Conservation (phyloP, 2,797 vertebrate genomes). For the Acanthurus lineatus region DNA sequence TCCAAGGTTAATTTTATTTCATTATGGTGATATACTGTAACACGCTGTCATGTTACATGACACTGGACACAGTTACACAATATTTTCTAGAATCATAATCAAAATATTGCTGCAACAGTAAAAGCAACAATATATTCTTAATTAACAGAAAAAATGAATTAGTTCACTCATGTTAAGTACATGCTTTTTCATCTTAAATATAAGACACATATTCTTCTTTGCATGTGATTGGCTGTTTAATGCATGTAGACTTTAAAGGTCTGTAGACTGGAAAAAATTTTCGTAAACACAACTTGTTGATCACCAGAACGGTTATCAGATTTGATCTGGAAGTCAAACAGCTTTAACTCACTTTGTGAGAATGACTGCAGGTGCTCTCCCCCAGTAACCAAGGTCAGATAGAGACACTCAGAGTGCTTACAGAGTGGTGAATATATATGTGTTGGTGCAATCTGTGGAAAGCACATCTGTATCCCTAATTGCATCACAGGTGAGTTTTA, state of each 20-base stretch:
- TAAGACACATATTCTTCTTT: neutral
- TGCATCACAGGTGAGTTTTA: neutral
- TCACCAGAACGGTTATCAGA: neutral
- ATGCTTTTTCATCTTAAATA: neutral
- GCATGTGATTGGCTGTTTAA: neutral
- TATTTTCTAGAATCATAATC: too few relatives aligned
- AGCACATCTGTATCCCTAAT: neutral
- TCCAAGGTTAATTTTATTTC: too few relatives aligned
- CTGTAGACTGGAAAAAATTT: neutral
- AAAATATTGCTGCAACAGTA: too few relatives aligned
- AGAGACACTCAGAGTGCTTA: neutral
- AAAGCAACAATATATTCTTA: too few relatives aligned
- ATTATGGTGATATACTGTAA: too few relatives aligned
- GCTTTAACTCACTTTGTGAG: slow-evolving; percentile 25
- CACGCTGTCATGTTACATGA: too few relatives aligned
- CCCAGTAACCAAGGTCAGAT: neutral
- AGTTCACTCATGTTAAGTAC: neutral
- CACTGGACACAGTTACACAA: too few relatives aligned
- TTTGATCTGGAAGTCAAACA: neutral
- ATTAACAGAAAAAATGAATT: too few relatives aligned
- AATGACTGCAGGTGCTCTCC: slow-evolving; percentile 35
- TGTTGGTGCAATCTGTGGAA: neutral
- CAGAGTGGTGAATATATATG: neutral
- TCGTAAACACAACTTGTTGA: neutral
- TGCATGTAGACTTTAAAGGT: too few relatives aligned